Conservation (phyloP, 2,113 vertebrate species). For the Phylloscopus trochiloides region DNA sequence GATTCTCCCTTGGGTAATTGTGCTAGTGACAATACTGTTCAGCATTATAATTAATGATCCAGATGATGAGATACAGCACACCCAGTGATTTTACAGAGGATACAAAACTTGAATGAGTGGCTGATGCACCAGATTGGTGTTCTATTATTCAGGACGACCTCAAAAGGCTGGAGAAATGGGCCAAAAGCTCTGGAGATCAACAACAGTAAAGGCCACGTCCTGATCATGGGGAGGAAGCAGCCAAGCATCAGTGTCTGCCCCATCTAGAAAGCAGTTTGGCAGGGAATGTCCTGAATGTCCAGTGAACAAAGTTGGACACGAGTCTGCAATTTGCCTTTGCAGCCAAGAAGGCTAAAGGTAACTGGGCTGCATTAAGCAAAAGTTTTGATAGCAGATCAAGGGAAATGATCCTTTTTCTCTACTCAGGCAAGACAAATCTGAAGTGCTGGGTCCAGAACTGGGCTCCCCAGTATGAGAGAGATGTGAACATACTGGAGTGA, state of each 20-base stretch:
- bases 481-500: neutral
- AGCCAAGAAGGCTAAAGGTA: neutral
- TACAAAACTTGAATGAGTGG: neutral
- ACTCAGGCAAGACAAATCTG: neutral
- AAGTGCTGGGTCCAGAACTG: neutral
- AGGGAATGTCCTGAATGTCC: neutral
- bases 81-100: neutral
- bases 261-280: neutral
- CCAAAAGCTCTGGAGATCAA: neutral
- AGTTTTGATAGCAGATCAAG: neutral
- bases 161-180: neutral
- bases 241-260: no score
- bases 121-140: neutral
- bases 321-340: neutral
- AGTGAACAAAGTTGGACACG: fast-evolving
- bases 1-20: neutral
- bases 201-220: neutral
- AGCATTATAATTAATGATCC: neutral
- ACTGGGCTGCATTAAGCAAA: neutral
- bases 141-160: neutral
- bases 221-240: neutral
- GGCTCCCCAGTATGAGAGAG: neutral
- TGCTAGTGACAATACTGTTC: neutral
- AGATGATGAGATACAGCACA: neutral
- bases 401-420: neutral